Evolutionary conservation across 2,797 vertebrate species (phyloP).

Genomic region (Meda fulgida): DNA sequence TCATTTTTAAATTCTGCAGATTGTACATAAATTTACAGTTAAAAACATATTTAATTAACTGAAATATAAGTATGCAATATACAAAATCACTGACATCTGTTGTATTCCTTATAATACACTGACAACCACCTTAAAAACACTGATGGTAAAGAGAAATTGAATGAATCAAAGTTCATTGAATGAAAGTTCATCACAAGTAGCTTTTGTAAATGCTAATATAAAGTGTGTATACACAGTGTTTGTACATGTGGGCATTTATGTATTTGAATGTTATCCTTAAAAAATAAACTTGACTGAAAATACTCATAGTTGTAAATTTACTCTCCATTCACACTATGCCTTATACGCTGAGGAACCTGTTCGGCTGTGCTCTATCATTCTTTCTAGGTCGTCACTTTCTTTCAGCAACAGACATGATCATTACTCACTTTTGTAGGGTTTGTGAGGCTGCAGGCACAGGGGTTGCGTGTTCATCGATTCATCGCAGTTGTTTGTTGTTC

Average conservation of each 20-base stretch:
- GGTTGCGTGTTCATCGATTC: slow-evolving; percentile 14
- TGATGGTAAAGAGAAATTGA: background rate
- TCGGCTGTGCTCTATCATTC: background rate
- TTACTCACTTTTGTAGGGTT: slow-evolving; percentile 21
- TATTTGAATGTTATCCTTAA: background rate
- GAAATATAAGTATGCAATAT: background rate
- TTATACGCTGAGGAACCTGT: background rate
- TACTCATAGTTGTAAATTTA: background rate
- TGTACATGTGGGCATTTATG: slow-evolving; percentile 1
- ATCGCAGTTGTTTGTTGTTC: slow-evolving; percentile 41
- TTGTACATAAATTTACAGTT: background rate
- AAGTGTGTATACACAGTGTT: background rate
- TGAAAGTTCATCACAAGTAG: background rate
- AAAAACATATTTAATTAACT: too few relatives aligned
- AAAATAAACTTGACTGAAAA: background rate
- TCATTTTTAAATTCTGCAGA: background rate
- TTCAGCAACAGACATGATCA: slow-evolving; percentile 16
- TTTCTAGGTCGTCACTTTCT: slow-evolving; percentile 12
- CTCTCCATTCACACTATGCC: background rate
- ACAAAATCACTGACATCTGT: background rate
- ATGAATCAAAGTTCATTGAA: background rate
- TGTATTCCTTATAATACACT: background rate
- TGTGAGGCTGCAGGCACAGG: slow-evolving; percentile 1
- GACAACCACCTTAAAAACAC: background rate
- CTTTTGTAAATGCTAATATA: background rate